Evolutionary conservation across 1,140 invertebrate species (phyloP), one percentile per base, ranked within the genome.

Genomic region (Polyergus mexicanus): DNA sequence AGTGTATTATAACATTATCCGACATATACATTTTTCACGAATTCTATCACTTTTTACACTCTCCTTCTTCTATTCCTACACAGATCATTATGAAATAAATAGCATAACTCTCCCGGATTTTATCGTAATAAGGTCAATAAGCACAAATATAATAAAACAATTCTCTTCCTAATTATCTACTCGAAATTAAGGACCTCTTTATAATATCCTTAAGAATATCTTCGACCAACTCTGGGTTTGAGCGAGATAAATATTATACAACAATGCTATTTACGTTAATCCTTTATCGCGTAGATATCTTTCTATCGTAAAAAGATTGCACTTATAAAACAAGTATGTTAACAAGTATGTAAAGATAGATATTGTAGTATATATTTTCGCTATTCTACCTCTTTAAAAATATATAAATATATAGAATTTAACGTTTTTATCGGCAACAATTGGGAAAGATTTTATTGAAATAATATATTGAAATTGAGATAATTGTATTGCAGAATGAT

Each of bases 11-110:
- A 90, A 77, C 65, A 72, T 85, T 85, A 77, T 91, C 81, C 80
- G 65, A 86, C 66, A 84, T 75, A 86, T 16, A 51, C 66, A 84
- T 76, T 86, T 22, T 76, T 89, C 77, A 81, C 84, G 22, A 86
- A 75, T 86, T 88, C 85, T 88, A 91, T 60, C 77, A 62, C 77
- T 89, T 89, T 91, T 88, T 89, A 89, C 88, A 84, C 60, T 89
- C 54, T 47, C 32, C 3, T 32, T 32, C 1, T 32, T 3, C 32
- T 32, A 32, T 4, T 32, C 41, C 41, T 54, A 85, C 54, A 71
- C 35, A 68, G 47, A 47, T 69, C 13, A 51, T 13, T 71, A 74
- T 51, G 41, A 80, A 35, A 58, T 11, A 66, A 88, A 75, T 32
- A 77, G 66, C 60, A 38, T 32, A 74, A 75, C 74, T 32, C 83